Conservation (phyloP, 2,888 invertebrate genomes). For the Muschampia plurimacula region DNA sequence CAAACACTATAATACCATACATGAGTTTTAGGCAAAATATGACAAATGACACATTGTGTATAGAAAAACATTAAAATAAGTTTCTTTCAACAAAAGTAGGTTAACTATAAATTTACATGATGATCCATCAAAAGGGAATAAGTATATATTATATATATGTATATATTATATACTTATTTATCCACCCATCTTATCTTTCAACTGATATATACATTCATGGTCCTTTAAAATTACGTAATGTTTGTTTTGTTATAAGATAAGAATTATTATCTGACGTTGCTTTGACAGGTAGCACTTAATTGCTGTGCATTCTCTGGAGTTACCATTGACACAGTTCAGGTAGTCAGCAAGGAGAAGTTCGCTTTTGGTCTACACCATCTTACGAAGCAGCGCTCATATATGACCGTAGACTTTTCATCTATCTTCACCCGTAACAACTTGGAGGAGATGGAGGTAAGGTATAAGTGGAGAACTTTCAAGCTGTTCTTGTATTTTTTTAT, state of each 20-base stretch:
- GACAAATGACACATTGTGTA: not conserved
- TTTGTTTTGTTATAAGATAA: no score
- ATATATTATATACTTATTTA: no score
- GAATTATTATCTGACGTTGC: not conserved
- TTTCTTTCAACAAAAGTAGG: conserved; percentile 30
- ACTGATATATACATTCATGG: no score
- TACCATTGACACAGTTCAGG: conserved; percentile 23
- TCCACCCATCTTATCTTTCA: no score
- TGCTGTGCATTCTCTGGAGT: conserved; percentile 29
- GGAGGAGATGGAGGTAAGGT: conserved; percentile 47
- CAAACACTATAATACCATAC: not conserved
- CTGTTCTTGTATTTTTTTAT: not conserved
- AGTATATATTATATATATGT: no score
- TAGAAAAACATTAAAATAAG: not conserved
- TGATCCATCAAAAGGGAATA: conserved; percentile 24
- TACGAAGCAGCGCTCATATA: conserved; percentile 46
- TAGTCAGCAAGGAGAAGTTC: conserved; percentile 43
- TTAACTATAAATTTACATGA: conserved; percentile 25
- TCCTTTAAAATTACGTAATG: no score
- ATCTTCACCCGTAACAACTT: conserved; percentile 44
- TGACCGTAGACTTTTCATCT: conserved; percentile 49
- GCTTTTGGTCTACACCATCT: conserved; percentile 50
- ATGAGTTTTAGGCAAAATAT: not conserved
- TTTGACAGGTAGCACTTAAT: conserved; percentile 18
- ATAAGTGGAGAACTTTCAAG: not conserved